Conservation (phyloP, 2,888 invertebrate genomes). For the Orthosia gracilis region DNA sequence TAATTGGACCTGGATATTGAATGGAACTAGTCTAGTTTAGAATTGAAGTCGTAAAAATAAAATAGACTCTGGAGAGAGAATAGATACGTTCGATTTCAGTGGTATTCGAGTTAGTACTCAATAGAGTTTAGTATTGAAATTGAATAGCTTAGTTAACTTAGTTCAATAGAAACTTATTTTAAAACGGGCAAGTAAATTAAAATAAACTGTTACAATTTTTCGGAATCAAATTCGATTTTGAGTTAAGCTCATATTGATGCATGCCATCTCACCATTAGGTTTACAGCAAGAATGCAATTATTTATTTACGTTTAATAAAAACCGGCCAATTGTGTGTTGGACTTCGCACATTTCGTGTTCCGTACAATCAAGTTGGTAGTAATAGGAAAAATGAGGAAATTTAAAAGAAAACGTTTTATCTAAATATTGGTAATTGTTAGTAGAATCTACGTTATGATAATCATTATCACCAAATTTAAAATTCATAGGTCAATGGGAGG, state of each 20-base stretch:
- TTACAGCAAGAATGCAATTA: too few species aligned
- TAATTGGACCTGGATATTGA: slow-evolving; percentile 58
- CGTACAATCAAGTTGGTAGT: too few species aligned
- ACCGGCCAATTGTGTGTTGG: too few species aligned
- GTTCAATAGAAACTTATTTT: not conserved
- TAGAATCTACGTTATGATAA: too few species aligned
- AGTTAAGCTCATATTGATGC: not conserved
- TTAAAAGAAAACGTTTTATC: too few species aligned
- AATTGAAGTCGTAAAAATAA: slow-evolving; percentile 54
- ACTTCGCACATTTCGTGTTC: too few species aligned
- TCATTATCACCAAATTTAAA: too few species aligned
- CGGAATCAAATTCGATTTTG: not conserved
- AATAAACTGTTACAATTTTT: not conserved
- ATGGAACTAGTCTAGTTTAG: slow-evolving; percentile 40
- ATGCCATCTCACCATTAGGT: not conserved
- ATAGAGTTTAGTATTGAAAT: not conserved
- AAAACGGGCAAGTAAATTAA: not conserved
- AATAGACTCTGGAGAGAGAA: slow-evolving; percentile 24
- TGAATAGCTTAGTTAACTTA: not conserved
- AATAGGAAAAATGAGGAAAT: too few species aligned
- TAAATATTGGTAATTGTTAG: too few species aligned
- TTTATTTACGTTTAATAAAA: too few species aligned
- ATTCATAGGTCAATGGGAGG: too few species aligned
- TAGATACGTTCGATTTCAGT: slow-evolving; percentile 10
- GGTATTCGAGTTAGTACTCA: not conserved